Percentiles rank a stretch among this genome's conserved stretches.
Conservation (phyloP, 2,113 vertebrate species). For the Psilopogon haemacephalus region DNA sequence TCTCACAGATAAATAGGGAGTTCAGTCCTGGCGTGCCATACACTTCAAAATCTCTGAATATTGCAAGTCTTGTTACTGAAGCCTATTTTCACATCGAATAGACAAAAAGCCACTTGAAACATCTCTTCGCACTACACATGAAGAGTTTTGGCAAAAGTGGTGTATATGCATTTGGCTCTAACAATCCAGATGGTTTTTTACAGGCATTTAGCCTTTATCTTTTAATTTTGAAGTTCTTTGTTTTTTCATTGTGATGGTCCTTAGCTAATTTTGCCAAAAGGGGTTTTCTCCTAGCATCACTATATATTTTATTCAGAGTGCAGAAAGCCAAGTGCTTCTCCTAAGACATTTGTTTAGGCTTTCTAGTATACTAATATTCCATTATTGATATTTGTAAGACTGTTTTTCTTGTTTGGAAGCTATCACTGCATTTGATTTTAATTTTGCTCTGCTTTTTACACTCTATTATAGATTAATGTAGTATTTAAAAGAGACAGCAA, state of each 20-base stretch:
- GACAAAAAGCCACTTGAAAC: background rate
- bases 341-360: background rate
- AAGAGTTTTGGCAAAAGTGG: background rate
- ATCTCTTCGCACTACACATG: background rate
- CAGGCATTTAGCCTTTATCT: background rate
- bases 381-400: background rate
- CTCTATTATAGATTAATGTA: background rate
- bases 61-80: background rate
- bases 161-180: background rate
- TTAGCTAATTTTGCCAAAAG: background rate
- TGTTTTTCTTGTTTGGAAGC: background rate
- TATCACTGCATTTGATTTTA: conserved; percentile 17
- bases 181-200: background rate
- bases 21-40: background rate
- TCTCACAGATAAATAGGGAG: background rate
- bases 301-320: background rate
- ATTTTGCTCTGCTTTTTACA: background rate
- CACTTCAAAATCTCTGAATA: background rate
- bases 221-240: background rate
- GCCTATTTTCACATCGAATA: background rate
- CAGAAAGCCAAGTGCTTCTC: background rate
- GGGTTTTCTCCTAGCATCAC: background rate
- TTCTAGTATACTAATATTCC: background rate
- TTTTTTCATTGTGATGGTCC: background rate
- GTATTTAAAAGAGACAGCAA: background rate